These are phyloP conservation scores for Argya squamiceps DNA, from an alignment of 2,797 vertebrate genomes.

Conservation along the genomic window DNA sequence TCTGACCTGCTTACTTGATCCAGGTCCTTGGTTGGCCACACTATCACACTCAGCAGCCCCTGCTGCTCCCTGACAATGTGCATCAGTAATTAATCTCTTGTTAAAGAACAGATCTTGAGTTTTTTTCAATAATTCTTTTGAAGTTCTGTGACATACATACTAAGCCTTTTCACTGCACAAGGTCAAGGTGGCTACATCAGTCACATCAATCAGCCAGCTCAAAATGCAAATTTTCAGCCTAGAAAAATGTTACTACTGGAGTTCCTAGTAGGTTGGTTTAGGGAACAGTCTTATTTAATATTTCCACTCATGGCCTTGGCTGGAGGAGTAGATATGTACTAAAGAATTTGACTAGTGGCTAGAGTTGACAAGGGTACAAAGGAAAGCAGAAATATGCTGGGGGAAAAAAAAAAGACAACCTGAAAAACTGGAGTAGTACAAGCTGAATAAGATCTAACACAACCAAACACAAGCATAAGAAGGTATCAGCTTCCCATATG, in stretches of 20 bases:
- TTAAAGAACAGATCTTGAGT: neutral
- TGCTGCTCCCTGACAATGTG: neutral
- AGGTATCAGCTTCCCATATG: neutral
- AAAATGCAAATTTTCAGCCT: neutral
- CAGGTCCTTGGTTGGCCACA: accelerated
- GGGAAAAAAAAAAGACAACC: neutral
- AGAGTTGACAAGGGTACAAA: neutral
- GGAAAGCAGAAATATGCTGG: neutral
- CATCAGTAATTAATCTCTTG: neutral
- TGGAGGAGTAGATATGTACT: neutral
- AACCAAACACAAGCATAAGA: neutral
- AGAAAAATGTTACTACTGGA: neutral
- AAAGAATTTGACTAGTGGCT: neutral
- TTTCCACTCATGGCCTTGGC: neutral
- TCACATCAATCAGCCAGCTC: neutral
- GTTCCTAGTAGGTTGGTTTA: neutral
- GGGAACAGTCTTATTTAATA: neutral
- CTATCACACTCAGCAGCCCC: neutral
- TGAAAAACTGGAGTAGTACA: neutral
- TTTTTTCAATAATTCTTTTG: neutral
- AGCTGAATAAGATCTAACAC: neutral
- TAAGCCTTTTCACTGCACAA: neutral
- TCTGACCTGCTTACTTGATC: neutral
- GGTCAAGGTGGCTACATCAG: neutral
- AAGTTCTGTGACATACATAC: neutral